These are phyloP conservation scores for Aptenodytes patagonicus DNA, from an alignment of 2,113 vertebrate species.

Conservation along the genomic window DNA sequence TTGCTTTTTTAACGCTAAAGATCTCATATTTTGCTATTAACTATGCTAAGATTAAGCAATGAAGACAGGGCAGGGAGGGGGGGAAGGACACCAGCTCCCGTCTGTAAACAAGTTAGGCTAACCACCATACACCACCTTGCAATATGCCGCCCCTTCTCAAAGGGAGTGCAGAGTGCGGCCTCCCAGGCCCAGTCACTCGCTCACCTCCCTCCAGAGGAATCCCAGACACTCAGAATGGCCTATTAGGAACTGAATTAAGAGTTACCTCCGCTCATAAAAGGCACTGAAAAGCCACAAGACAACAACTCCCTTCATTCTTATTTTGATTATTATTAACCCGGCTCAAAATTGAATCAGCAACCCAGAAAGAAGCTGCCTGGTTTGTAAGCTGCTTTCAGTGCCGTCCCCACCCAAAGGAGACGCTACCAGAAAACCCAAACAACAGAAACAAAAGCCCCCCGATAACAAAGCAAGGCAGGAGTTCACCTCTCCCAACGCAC, in stretches of 20 bases:
- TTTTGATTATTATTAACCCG: slow-evolving; percentile 15
- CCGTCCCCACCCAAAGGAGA: slow-evolving; percentile 28
- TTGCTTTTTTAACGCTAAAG: background rate
- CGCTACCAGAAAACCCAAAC: background rate
- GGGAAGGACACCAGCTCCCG: background rate
- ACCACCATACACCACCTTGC: background rate
- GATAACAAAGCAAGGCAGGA: slow-evolving; percentile 27
- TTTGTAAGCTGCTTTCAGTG: background rate
- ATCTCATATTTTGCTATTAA: background rate
- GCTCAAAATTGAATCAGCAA: slow-evolving; percentile 13
- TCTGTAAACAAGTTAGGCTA: background rate
- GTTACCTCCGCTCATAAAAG: slow-evolving; percentile 52
- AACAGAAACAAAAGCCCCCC: background rate
- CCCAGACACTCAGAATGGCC: background rate
- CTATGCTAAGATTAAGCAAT: background rate
- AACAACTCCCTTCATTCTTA: slow-evolving; percentile 20
- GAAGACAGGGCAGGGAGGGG: background rate
- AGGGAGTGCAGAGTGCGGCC: background rate
- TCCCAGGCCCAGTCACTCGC: background rate
- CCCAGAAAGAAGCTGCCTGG: background rate
- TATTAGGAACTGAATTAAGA: slow-evolving; percentile 39
- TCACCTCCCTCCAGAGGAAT: slow-evolving; percentile 29
- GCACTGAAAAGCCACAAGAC: slow-evolving; percentile 20
- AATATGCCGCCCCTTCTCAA: background rate
- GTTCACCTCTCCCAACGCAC: background rate